Percentiles rank a stretch among this genome's conserved stretches.
These are phyloP conservation scores for Notodonta dromedarius DNA, from an alignment of 2,888 invertebrate species.

Conservation along the genomic window DNA sequence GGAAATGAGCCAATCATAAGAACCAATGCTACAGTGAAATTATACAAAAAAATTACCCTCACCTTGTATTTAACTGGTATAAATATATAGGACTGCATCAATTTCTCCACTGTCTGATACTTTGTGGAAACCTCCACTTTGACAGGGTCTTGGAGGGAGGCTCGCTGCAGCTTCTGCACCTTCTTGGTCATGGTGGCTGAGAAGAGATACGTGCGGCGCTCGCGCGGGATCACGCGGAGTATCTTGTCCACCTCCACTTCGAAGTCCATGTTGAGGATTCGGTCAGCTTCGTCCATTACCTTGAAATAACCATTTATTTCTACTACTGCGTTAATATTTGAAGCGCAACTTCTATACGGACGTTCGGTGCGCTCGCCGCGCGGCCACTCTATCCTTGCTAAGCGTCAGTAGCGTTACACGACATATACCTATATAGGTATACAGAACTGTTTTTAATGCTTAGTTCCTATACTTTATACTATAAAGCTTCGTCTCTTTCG, in stretches of 20 bases:
- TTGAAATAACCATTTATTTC: no score
- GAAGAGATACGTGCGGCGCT: constrained; percentile 96
- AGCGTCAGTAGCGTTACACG: no score
- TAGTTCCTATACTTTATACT: no score
- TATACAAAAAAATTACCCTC: constrained; percentile 20
- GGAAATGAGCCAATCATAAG: no score
- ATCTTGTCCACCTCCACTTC: constrained; percentile 99
- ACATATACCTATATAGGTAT: no score
- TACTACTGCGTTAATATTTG: no score
- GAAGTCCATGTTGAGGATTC: constrained; percentile 99
- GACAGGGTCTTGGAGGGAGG: constrained; percentile 96
- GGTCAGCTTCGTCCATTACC: constrained; percentile 99
- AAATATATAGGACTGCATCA: constrained; percentile 97
- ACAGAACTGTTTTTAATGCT: no score
- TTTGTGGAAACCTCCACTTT: constrained; percentile 98
- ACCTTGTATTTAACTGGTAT: constrained; percentile 98
- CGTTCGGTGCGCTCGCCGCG: no score
- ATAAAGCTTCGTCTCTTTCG: no score
- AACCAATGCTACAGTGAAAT: no score
- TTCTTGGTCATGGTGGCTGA: constrained; percentile 99
- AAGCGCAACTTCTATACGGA: no score
- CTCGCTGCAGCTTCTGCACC: constrained; percentile 97
- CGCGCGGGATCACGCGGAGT: constrained; percentile 93
- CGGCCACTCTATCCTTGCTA: no score
- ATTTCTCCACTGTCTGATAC: constrained; percentile 98